Evolutionary conservation across 1,140 invertebrate genomes (phyloP), one percentile per base, ranked within the genome.

Genomic region (Plectrocnemia conspersa): DNA sequence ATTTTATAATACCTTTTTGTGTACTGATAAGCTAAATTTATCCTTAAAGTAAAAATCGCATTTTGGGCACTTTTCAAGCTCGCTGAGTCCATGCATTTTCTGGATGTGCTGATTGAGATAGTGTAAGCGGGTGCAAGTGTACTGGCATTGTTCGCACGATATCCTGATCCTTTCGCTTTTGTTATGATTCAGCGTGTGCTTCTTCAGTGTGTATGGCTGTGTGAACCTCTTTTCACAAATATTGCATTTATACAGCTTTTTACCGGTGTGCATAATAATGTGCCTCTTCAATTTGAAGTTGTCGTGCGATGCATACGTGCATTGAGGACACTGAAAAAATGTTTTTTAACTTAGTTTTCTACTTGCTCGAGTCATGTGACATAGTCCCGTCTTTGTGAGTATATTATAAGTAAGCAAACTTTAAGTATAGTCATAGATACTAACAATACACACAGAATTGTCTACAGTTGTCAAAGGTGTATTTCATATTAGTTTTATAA

Each of bases 271-370:
- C 11, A 93, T 97, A 32, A 94, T 84, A 60, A 95, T 78, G 69
- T 97, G 94, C 23, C 95, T 88, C 68, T 94, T 92, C 67, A 98
- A 73, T 74, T 98, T 98, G 70, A 97, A 98, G 10, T 93, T 97
- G 71, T 98, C 95, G 3, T 93, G 94, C 66, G 91, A 95, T 15
- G 94, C 94, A 67, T 98, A 98, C 2, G 91, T 94, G 75, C 95
- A 98, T 73, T 97, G 91, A 0, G 90, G 89, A 69, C 95, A 98
- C 82, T 91, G 67, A 33, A 65, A 73, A 65, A 47, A 64, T 54
- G 63, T 46, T n/a, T n/a, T n/a, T n/a, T n/a, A n/a, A n/a, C n/a
- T n/a, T n/a, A n/a, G n/a, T n/a, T n/a, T n/a, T n/a, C n/a, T n/a
- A n/a, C n/a, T n/a, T n/a, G n/a, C n/a, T n/a, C n/a, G n/a, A n/a